Evolutionary conservation across 2,797 vertebrate genomes (phyloP).

Genomic region (Pogonophryne albipinna): DNA sequence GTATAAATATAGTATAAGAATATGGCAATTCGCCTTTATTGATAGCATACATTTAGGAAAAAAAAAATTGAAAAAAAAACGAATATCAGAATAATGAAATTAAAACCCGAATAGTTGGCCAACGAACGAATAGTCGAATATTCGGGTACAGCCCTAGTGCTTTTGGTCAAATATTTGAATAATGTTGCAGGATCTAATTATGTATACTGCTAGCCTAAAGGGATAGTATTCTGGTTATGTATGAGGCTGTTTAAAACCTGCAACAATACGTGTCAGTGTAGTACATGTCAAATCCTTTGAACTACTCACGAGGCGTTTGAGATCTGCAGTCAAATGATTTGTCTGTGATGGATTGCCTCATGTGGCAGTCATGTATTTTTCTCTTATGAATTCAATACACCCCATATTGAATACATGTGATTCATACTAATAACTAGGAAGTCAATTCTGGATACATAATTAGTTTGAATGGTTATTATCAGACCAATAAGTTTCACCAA

Average conservation of each 20-base stretch:
- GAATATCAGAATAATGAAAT: no score
- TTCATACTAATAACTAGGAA: conserved; percentile 11
- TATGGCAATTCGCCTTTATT: no score
- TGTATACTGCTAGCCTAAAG: neutral
- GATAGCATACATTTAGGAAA: no score
- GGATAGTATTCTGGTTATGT: neutral
- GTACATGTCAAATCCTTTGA: neutral
- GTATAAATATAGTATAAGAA: no score
- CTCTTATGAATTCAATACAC: conserved; percentile 7
- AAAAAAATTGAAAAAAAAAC: no score
- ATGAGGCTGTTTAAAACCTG: neutral
- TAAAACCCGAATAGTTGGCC: no score
- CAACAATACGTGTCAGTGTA: neutral
- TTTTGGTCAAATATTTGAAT: conserved; percentile 22
- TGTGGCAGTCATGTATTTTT: conserved; percentile 6
- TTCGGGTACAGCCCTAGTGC: no score
- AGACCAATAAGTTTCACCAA: neutral
- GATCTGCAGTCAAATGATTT: neutral
- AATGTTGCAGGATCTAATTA: neutral
- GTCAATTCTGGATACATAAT: neutral
- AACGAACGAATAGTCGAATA: no score
- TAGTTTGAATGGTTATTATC: conserved; percentile 17
- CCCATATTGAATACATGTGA: conserved; percentile 17
- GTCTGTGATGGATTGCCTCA: neutral
- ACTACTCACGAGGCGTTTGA: neutral